phyloP scores from a whole-genome alignment of 2,888 invertebrate species.

The Liopterus haemorrhoidalis region DNA sequence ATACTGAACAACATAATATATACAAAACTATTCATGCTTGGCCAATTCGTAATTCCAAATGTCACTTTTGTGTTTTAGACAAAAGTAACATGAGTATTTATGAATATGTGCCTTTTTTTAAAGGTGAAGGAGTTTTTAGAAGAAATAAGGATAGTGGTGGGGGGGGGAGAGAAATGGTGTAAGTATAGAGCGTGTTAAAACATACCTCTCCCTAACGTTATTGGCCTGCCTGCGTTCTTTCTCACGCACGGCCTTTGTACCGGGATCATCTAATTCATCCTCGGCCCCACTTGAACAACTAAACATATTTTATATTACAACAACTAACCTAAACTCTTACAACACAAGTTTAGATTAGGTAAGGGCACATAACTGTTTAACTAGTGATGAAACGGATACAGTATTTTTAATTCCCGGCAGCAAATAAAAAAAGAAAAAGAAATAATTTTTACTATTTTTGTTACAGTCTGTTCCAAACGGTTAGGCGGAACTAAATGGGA shows the following conservation, averaged over 20 bases:
- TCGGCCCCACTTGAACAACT: conserved; percentile 81
- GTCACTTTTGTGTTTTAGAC: too few relatives aligned
- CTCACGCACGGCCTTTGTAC: conserved; percentile 89
- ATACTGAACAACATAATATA: conserved; percentile 3
- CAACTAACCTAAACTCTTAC: too few relatives aligned
- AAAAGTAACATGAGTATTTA: conserved; percentile 46
- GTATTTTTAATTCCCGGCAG: too few relatives aligned
- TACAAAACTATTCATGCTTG: conserved; percentile 35
- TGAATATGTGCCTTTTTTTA: conserved; percentile 48
- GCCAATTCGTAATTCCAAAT: conserved; percentile 45
- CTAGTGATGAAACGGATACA: too few relatives aligned
- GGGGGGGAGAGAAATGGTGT: not conserved
- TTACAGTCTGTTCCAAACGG: too few relatives aligned
- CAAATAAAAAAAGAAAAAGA: too few relatives aligned
- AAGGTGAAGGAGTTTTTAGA: too few relatives aligned
- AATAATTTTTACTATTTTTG: too few relatives aligned
- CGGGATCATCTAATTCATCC: conserved; percentile 74
- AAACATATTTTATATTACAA: conserved; percentile 11
- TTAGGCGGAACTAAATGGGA: too few relatives aligned
- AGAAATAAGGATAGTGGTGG: not conserved
- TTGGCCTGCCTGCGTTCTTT: conserved; percentile 93
- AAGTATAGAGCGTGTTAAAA: conserved; percentile 45
- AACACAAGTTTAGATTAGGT: too few relatives aligned
- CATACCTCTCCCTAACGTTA: conserved; percentile 93
- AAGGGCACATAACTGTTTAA: too few relatives aligned